Conservation (phyloP, 2,888 invertebrate genomes). For the Leucoptera coffeella region DNA sequence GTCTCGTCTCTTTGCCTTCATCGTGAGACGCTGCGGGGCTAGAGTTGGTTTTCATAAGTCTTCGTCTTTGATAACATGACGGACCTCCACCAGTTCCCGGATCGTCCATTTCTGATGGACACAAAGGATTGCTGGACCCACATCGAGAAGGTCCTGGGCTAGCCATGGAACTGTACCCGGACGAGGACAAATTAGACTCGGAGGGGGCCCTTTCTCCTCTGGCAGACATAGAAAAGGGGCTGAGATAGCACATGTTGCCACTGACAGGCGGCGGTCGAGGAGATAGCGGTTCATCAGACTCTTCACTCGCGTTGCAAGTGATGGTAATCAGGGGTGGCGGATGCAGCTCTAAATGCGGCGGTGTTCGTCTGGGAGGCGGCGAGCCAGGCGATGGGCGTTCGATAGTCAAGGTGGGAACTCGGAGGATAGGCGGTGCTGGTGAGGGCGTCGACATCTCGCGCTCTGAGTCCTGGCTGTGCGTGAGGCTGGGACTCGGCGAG, state of each 20-base stretch:
- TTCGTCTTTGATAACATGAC: conserved; percentile 49
- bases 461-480: conserved; percentile 41
- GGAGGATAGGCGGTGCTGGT: conserved; percentile 40
- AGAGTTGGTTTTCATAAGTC: conserved; percentile 56
- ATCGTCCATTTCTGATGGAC: conserved; percentile 70
- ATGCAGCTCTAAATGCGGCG: conserved; percentile 61
- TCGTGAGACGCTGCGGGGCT: conserved; percentile 36
- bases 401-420: conserved; percentile 60
- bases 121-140: conserved; percentile 74
- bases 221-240: conserved; percentile 70
- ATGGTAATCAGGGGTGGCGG: conserved; percentile 67
- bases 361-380: conserved; percentile 53
- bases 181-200: conserved; percentile 77
- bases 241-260: conserved; percentile 65
- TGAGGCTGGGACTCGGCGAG: conserved; percentile 37
- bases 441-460: conserved; percentile 34
- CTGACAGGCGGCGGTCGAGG: conserved; percentile 53
- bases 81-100: conserved; percentile 56
- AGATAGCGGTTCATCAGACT: conserved; percentile 68
- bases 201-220: conserved; percentile 71
- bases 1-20: conserved; percentile 40
- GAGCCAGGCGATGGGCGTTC: conserved; percentile 66
- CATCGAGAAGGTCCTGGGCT: conserved; percentile 78
- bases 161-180: conserved; percentile 81
- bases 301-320: conserved; percentile 71